Conservation (phyloP, 2,888 invertebrate species). For the Criorhina ranunculi region DNA sequence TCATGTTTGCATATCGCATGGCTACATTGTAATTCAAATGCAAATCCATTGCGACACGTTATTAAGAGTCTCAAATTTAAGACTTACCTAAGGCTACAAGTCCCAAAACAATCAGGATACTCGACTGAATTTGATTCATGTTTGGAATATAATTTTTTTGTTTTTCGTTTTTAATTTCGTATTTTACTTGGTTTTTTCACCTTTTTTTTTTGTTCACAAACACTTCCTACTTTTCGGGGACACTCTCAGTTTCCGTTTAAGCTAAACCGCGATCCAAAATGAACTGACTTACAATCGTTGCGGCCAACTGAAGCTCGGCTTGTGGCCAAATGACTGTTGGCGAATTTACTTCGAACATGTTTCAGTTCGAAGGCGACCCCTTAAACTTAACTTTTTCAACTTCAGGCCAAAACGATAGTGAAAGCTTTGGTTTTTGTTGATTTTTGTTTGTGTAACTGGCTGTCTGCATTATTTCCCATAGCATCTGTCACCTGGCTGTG, state of each 20-base stretch:
- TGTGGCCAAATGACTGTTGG: conserved; percentile 40
- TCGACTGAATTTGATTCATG: conserved; percentile 79
- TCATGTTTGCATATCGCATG: conserved; percentile 27
- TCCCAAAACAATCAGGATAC: conserved; percentile 79
- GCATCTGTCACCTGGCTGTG: conserved; percentile 54
- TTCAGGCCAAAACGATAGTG: conserved; percentile 77
- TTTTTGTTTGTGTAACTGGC: conserved; percentile 42
- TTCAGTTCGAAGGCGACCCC: conserved; percentile 39
- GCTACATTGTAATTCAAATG: conserved; percentile 29
- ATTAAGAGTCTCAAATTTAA: neutral
- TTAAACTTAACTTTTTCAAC: conserved; percentile 51
- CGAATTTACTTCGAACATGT: conserved; percentile 61
- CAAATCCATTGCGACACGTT: conserved; percentile 41
- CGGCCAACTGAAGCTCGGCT: conserved; percentile 53
- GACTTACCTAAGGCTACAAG: conserved; percentile 80
- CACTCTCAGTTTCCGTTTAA: conserved; percentile 69
- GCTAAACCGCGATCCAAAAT: conserved; percentile 68
- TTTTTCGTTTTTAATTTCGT: conserved; percentile 17
- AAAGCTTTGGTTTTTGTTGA: conserved; percentile 76
- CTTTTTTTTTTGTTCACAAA: conserved; percentile 38
- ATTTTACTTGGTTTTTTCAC: conserved; percentile 41
- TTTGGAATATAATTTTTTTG: conserved; percentile 53
- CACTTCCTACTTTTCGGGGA: conserved; percentile 61
- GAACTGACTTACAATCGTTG: conserved; percentile 59
- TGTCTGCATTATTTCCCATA: conserved; percentile 29